phyloP scores from a whole-genome alignment of 1,140 invertebrate genomes.

The Papilio dardanus region DNA sequence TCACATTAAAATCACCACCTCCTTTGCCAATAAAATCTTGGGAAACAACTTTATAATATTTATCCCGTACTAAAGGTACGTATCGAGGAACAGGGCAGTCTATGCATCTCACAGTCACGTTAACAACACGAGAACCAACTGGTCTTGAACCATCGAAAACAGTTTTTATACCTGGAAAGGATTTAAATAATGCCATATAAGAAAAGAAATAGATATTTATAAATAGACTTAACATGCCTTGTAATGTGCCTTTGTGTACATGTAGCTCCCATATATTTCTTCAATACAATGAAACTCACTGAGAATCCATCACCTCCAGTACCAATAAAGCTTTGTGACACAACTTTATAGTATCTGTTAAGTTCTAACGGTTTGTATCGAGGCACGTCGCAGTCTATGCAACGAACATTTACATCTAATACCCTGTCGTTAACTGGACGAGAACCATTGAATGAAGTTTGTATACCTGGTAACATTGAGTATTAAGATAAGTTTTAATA shows the following conservation, averaged over 20 bases:
- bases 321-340: slow-evolving; percentile 85
- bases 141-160: slow-evolving; percentile 80
- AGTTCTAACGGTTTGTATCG: slow-evolving; percentile 82
- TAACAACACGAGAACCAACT: slow-evolving; percentile 82
- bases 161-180: slow-evolving; percentile 68
- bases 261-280: slow-evolving; percentile 9
- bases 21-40: slow-evolving; percentile 85
- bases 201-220: not conserved
- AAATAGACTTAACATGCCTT: no score
- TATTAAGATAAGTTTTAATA: not conserved
- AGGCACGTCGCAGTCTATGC: slow-evolving; percentile 86
- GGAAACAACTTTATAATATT: slow-evolving; percentile 85
- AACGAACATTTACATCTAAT: slow-evolving; percentile 83
- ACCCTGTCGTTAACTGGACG: slow-evolving; percentile 83
- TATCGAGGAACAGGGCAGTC: slow-evolving; percentile 86
- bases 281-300: slow-evolving; percentile 57
- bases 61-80: slow-evolving; percentile 78
- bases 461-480: slow-evolving; percentile 59
- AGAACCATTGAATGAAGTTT: slow-evolving; percentile 76
- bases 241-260: not conserved
- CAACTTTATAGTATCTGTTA: slow-evolving; percentile 84
- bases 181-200: not conserved
- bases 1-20: slow-evolving; percentile 82
- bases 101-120: slow-evolving; percentile 84
- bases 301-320: slow-evolving; percentile 86